These are phyloP conservation scores for Cyclina sinensis DNA, from an alignment of 1,140 invertebrate genomes.

Conservation along the genomic window DNA sequence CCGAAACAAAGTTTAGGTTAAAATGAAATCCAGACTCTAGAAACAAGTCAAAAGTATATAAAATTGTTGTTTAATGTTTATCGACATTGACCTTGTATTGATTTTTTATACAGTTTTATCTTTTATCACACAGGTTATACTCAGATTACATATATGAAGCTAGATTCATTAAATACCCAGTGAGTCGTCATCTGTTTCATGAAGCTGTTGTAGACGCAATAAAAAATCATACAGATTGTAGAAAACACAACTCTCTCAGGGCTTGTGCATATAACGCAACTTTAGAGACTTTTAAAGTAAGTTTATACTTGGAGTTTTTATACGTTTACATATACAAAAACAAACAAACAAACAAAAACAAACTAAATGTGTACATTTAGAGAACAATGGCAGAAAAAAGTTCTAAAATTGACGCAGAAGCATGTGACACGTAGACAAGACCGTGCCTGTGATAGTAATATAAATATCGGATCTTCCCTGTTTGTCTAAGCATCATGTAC, in stretches of 20 bases:
- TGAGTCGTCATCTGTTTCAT: slow-evolving; percentile 30
- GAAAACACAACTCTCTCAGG: slow-evolving; percentile 8
- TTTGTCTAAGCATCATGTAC: too few species aligned
- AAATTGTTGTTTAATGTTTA: too few species aligned
- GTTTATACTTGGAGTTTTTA: not conserved
- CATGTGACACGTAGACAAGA: too few species aligned
- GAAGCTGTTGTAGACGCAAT: slow-evolving; percentile 45
- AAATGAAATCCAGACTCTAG: too few species aligned
- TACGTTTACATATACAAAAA: not conserved
- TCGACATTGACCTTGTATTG: not conserved
- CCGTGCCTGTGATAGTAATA: too few species aligned
- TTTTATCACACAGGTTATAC: slow-evolving; percentile 36
- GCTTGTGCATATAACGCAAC: slow-evolving; percentile 60
- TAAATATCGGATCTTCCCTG: too few species aligned
- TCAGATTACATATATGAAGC: slow-evolving; percentile 64
- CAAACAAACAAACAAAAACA: too few species aligned
- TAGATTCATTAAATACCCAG: slow-evolving; percentile 18
- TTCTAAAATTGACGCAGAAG: too few species aligned
- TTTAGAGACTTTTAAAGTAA: slow-evolving; percentile 49
- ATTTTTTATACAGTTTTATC: not conserved
- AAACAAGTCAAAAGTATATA: too few species aligned
- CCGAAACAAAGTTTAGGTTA: too few species aligned
- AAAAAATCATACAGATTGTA: slow-evolving; percentile 27
- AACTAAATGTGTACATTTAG: too few species aligned
- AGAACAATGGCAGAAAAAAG: too few species aligned